Percentiles rank a stretch among this genome's conserved stretches.
Evolutionary conservation across 2,888 invertebrate species (phyloP).

Genomic region (Phytoseiulus persimilis): DNA sequence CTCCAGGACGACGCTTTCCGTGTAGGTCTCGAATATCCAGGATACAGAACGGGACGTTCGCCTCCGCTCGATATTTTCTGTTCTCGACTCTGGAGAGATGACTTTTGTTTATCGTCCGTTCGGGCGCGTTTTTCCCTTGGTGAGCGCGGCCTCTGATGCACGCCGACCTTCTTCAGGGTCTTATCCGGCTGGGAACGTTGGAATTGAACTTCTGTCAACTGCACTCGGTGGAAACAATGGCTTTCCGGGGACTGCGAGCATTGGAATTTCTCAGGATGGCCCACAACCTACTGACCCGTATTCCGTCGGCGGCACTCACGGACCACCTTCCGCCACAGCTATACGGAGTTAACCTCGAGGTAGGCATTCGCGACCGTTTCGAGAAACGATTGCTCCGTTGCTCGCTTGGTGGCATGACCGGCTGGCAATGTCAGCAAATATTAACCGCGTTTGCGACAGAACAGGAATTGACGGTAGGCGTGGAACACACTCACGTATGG

Average conservation of each 20-base stretch:
- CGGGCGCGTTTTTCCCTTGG: background rate
- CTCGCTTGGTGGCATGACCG: background rate
- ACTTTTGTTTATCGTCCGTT: background rate
- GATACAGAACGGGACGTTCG: too few relatives aligned
- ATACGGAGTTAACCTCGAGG: conserved; percentile 41
- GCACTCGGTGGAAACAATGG: conserved; percentile 66
- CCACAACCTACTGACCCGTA: conserved; percentile 66
- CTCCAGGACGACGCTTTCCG: conserved; percentile 44
- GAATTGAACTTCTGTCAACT: conserved; percentile 69
- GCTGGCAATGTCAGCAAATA: background rate
- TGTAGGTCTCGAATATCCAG: background rate
- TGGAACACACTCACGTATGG: background rate
- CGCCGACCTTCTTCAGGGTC: conserved; percentile 23
- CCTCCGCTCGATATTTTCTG: background rate
- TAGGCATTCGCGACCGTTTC: background rate
- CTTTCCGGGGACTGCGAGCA: conserved; percentile 68
- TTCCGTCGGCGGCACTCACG: conserved; percentile 63
- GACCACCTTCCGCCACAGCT: conserved; percentile 63
- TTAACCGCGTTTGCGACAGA: background rate
- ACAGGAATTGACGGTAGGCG: background rate
- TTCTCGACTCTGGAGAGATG: too few relatives aligned
- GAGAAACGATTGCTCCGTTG: background rate
- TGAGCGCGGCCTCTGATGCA: too few relatives aligned
- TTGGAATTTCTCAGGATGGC: conserved; percentile 71
- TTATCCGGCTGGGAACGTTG: conserved; percentile 71